phyloP scores from a whole-genome alignment of 2,113 vertebrate genomes.

The Pionites leucogaster region DNA sequence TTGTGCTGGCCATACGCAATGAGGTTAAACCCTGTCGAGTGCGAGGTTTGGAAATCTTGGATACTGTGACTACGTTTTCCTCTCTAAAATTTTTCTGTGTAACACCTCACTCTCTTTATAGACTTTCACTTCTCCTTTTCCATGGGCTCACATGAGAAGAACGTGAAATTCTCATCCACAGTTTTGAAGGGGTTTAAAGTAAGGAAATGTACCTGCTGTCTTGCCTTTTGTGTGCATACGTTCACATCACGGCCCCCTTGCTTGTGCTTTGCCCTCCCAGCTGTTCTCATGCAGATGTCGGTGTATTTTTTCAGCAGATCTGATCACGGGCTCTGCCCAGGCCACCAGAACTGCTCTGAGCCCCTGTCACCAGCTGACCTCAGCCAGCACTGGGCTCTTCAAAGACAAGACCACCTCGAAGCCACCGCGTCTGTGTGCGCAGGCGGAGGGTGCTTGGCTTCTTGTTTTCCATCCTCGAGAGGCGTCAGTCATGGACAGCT shows the following conservation, averaged over 20 bases:
- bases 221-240: neutral
- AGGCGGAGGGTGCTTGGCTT: neutral
- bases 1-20: neutral
- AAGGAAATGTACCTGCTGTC: neutral
- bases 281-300: neutral
- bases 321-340: neutral
- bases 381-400: neutral
- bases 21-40: neutral
- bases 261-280: neutral
- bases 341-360: neutral
- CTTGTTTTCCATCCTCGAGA: rapidly evolving
- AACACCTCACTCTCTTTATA: neutral
- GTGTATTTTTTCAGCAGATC: neutral
- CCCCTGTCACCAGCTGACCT: neutral
- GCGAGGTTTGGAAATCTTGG: neutral
- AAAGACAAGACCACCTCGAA: neutral
- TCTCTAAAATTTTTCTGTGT: neutral
- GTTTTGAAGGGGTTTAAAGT: neutral
- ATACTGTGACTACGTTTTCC: neutral
- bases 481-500: neutral
- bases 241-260: neutral
- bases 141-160: neutral
- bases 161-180: neutral
- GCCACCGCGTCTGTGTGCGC: rapidly evolving
- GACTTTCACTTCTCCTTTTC: neutral